Conservation (phyloP, 1,140 invertebrate genomes). For the Tetraneura akinire region DNA sequence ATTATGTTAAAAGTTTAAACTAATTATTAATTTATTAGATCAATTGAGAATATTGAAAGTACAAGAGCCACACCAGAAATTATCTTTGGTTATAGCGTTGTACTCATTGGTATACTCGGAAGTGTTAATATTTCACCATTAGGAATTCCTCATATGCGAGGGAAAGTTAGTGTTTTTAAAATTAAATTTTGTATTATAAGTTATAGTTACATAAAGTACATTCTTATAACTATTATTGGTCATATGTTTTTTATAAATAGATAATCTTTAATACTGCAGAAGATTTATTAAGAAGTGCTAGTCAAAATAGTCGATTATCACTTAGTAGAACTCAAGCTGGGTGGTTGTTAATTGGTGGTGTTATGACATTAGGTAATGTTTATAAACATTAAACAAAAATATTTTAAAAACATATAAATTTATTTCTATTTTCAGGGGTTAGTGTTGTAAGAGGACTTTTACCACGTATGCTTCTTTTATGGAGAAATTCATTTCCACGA, state of each 20-base stretch:
- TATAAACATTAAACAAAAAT: no score
- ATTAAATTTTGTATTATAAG: conserved; percentile 23
- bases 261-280: conserved; percentile 96
- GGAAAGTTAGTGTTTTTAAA: conserved; percentile 69
- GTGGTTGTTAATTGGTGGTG: conserved; percentile 94
- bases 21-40: conserved; percentile 59
- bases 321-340: conserved; percentile 93
- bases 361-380: conserved; percentile 86
- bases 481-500: conserved; percentile 96
- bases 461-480: conserved; percentile 90
- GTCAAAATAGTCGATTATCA: conserved; percentile 92
- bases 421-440: conserved; percentile 64
- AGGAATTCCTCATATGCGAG: conserved; percentile 94
- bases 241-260: conserved; percentile 58
- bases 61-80: conserved; percentile 90
- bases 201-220: not conserved
- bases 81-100: conserved; percentile 90
- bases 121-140: conserved; percentile 87
- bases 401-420: not conserved
- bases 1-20: not conserved
- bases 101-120: conserved; percentile 88
- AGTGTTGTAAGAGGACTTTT: conserved; percentile 86
- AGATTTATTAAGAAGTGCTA: conserved; percentile 93
- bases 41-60: conserved; percentile 82
- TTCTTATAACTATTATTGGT: not conserved